Conservation (phyloP, 2,888 invertebrate genomes). For the Lepidochitona cinerea region DNA sequence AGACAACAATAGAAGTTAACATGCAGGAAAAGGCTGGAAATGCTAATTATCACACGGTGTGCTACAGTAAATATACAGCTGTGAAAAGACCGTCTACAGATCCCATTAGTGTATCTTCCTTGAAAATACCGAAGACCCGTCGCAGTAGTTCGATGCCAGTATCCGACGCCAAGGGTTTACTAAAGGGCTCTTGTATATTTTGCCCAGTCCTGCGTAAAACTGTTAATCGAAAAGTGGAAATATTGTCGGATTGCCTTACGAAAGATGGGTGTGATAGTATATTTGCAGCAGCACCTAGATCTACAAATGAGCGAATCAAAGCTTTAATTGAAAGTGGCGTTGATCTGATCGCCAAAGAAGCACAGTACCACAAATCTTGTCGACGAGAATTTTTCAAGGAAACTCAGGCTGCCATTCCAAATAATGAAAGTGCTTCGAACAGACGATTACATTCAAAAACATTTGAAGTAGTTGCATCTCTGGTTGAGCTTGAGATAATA, state of each 20-base stretch:
- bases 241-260: not conserved
- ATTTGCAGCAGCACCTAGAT: not conserved
- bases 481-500: slow-evolving; percentile 10
- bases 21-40: not conserved
- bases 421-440: not conserved
- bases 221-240: not conserved
- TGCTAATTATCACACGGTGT: not conserved
- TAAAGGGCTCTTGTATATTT: slow-evolving; percentile 15
- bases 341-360: slow-evolving; percentile 14
- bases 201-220: slow-evolving; percentile 2
- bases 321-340: not conserved
- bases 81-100: slow-evolving; percentile 1
- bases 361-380: slow-evolving; percentile 12
- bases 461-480: not conserved
- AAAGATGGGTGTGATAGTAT: not conserved
- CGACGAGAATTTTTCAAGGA: not conserved
- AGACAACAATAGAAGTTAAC: slow-evolving; percentile 1
- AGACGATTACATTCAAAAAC: not conserved
- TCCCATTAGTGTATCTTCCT: not conserved
- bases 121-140: not conserved
- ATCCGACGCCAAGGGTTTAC: slow-evolving; percentile 7
- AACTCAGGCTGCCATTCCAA: not conserved
- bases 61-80: slow-evolving; percentile 1
- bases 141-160: not conserved
- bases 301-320: slow-evolving; percentile 7